Conservation (phyloP, 1,140 invertebrate genomes). For the Papilio xuthus region DNA sequence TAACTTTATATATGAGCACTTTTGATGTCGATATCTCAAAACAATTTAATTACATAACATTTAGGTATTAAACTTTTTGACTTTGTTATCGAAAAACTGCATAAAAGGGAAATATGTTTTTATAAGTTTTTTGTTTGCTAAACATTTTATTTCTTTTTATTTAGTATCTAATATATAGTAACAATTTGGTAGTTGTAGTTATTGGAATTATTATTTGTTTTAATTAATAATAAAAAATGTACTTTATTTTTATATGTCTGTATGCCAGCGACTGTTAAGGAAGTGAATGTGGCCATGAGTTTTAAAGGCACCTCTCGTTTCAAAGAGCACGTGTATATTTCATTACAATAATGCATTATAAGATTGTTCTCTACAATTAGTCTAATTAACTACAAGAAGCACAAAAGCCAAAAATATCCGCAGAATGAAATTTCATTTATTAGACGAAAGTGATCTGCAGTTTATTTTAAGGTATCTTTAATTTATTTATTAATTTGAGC, state of each 20-base stretch:
- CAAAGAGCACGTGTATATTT: constrained; percentile 31
- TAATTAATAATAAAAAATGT: neutral
- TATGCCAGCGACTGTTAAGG: constrained; percentile 43
- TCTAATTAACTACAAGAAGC: neutral
- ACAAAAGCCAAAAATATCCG: neutral
- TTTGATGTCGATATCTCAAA: too few species aligned
- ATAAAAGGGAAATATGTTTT: too few species aligned
- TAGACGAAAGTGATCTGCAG: neutral
- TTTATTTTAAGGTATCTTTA: neutral
- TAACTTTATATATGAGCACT: too few species aligned
- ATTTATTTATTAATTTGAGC: too few species aligned
- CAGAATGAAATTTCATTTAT: too few species aligned
- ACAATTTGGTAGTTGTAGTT: neutral
- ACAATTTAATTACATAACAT: too few species aligned
- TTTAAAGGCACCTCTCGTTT: constrained; percentile 38
- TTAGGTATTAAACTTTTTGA: too few species aligned
- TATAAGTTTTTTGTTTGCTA: too few species aligned
- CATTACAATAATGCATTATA: neutral
- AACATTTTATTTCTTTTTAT: too few species aligned
- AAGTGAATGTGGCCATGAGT: constrained; percentile 59
- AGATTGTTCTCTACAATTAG: neutral
- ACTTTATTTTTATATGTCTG: constrained; percentile 2
- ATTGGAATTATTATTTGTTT: constrained; percentile 27
- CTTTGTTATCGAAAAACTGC: too few species aligned
- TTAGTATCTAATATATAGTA: too few species aligned